phyloP scores from a whole-genome alignment of 2,797 vertebrate genomes.

The Poecilia wingei region DNA sequence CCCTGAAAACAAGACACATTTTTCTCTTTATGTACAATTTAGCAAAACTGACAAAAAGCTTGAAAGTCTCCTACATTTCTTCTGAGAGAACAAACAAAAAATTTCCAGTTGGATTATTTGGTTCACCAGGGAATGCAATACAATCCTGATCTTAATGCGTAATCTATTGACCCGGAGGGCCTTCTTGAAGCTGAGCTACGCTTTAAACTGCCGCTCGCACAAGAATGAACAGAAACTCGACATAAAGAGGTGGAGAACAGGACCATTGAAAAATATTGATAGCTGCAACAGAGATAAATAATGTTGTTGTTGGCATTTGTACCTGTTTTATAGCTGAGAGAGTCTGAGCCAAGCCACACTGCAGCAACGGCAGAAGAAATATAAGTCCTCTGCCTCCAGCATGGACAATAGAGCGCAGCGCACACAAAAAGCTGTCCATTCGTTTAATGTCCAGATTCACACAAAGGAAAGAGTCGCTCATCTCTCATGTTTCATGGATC shows the following conservation, averaged over 20 bases:
- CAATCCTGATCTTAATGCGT: conserved; percentile 43
- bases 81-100: conserved; percentile 18
- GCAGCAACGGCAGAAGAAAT: conserved; percentile 23
- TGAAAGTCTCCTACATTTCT: not conserved
- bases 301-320: conserved; percentile 5
- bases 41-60: not conserved
- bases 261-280: conserved; percentile 25
- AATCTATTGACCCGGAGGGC: conserved; percentile 42
- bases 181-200: conserved; percentile 39
- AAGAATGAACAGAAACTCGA: conserved; percentile 19
- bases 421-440: conserved; percentile 37
- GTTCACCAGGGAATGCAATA: conserved; percentile 27
- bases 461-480: conserved; percentile 25
- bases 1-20: not conserved
- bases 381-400: conserved; percentile 21
- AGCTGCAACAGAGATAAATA: conserved; percentile 14
- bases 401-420: conserved; percentile 1
- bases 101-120: conserved; percentile 22
- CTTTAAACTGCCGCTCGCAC: conserved; percentile 72
- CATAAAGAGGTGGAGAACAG: conserved; percentile 30
- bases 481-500: conserved; percentile 36
- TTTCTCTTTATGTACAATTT: not conserved
- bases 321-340: conserved; percentile 37
- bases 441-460: conserved; percentile 22
- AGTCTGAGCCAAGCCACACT: conserved; percentile 14